Evolutionary conservation across 2,113 vertebrate genomes (phyloP).

Genomic region (Corythaeola cristata): DNA sequence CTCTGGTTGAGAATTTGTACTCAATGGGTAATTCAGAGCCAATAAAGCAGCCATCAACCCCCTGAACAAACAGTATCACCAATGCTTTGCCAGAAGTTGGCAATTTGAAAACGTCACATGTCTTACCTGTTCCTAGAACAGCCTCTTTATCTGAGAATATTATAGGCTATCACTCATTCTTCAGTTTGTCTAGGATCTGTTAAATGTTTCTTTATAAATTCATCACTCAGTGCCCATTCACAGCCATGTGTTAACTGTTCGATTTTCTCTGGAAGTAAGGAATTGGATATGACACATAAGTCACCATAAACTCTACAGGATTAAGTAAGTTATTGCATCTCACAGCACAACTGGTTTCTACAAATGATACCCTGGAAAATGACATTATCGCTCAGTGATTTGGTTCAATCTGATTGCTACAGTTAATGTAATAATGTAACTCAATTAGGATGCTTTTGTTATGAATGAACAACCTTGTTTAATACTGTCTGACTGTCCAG

Average conservation of each 20-base stretch:
- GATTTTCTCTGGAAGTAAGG: background rate
- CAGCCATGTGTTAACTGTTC: constrained; percentile 12
- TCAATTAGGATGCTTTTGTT: constrained; percentile 69
- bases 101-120: background rate
- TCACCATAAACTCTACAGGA: constrained; percentile 64
- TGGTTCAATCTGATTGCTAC: constrained; percentile 69
- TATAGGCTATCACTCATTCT: background rate
- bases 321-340: constrained; percentile 59
- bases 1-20: background rate
- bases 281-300: constrained; percentile 47
- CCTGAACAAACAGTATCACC: background rate
- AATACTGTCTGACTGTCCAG: constrained; percentile 52
- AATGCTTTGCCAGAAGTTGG: background rate
- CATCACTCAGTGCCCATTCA: constrained; percentile 4
- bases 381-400: constrained; percentile 60
- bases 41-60: background rate
- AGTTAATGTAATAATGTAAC: constrained; percentile 71
- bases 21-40: background rate
- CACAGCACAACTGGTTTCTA: constrained; percentile 56
- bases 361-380: constrained; percentile 66
- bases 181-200: background rate
- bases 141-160: background rate
- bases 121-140: background rate
- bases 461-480: constrained; percentile 65
- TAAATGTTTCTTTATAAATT: background rate